These are phyloP conservation scores for Ctenicera cuprea DNA, from an alignment of 2,888 invertebrate species.

Conservation along the genomic window DNA sequence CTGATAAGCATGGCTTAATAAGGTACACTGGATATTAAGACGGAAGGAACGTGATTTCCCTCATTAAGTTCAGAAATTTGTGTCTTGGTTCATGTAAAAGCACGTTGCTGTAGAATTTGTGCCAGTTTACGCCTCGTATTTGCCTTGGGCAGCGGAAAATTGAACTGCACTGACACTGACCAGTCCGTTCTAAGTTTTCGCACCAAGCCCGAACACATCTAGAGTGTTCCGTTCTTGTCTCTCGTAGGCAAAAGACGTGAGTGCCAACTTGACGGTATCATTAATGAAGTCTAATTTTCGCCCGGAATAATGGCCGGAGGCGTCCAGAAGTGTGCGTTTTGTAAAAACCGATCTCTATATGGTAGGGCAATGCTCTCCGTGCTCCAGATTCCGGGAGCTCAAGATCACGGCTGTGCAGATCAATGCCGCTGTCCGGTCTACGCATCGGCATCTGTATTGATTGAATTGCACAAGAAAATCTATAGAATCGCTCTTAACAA, in stretches of 20 bases:
- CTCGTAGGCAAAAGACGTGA: slow-evolving; percentile 22
- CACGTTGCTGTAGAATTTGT: slow-evolving; percentile 52
- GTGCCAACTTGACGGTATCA: slow-evolving; percentile 9
- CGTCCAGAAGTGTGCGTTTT: slow-evolving; percentile 46
- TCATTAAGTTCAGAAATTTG: slow-evolving; percentile 30
- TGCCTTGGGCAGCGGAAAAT: slow-evolving; percentile 47
- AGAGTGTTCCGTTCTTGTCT: slow-evolving; percentile 38
- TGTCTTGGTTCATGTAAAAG: slow-evolving; percentile 28
- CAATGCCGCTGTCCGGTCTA: slow-evolving; percentile 51
- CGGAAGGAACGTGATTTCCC: not conserved
- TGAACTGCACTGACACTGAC: slow-evolving; percentile 49
- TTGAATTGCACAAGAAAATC: slow-evolving; percentile 52
- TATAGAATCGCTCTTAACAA: slow-evolving; percentile 40
- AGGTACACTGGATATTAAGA: not conserved
- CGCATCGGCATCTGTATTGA: slow-evolving; percentile 53
- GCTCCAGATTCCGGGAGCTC: slow-evolving; percentile 56
- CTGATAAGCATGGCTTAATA: not conserved
- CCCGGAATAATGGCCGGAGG: slow-evolving; percentile 42
- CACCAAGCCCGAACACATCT: slow-evolving; percentile 36
- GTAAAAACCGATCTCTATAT: slow-evolving; percentile 52
- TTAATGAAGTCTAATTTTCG: slow-evolving; percentile 46
- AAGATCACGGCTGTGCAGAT: slow-evolving; percentile 52
- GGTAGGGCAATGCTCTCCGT: slow-evolving; percentile 55
- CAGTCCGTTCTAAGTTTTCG: slow-evolving; percentile 33
- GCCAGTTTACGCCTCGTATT: slow-evolving; percentile 48